Evolutionary conservation across 2,113 vertebrate species (phyloP).

Genomic region (Mesoclemmys tuberculata): DNA sequence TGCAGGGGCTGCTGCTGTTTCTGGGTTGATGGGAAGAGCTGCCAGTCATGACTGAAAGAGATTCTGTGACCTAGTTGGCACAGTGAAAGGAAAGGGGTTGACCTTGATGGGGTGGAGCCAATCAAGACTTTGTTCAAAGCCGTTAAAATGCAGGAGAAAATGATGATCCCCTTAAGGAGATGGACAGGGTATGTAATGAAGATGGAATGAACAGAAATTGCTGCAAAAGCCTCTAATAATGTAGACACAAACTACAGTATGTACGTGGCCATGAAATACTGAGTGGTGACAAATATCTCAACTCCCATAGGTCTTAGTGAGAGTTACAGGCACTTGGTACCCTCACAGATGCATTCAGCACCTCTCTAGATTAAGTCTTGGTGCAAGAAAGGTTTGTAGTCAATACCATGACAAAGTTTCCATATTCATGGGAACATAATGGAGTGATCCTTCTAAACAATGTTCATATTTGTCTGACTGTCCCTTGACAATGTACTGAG

Average conservation of each 20-base stretch:
- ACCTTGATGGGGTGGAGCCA: background rate
- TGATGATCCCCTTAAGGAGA: background rate
- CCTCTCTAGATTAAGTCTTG: background rate
- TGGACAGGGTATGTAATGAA: background rate
- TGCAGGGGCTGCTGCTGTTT: background rate
- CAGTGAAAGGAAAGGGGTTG: background rate
- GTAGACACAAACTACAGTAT: background rate
- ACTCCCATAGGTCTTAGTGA: background rate
- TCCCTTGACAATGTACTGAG: background rate
- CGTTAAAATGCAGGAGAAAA: background rate
- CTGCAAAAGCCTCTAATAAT: background rate
- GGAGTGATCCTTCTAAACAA: background rate
- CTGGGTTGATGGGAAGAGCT: background rate
- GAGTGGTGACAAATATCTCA: background rate
- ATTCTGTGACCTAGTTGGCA: background rate
- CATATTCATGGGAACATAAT: background rate
- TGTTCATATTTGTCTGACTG: background rate
- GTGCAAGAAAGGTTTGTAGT: background rate
- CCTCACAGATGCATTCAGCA: background rate
- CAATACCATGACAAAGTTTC: background rate
- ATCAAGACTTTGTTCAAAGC: background rate
- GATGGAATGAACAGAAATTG: background rate
- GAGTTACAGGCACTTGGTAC: background rate
- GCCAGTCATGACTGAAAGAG: background rate
- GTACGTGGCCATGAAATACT: background rate